These are phyloP conservation scores for Podarcis lilfordi DNA, from an alignment of 2,797 vertebrate genomes.

Conservation along the genomic window DNA sequence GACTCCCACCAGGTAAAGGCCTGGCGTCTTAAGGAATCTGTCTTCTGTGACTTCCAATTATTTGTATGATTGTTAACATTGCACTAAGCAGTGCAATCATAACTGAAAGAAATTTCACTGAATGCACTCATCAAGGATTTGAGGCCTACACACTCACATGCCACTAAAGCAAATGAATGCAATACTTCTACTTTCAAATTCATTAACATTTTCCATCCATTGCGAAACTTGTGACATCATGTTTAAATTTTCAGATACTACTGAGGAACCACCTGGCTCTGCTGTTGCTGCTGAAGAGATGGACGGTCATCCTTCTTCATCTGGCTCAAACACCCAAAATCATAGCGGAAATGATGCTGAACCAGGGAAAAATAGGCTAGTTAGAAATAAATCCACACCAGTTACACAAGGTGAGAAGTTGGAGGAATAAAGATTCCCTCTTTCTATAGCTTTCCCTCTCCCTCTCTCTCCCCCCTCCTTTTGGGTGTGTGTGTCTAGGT, in stretches of 20 bases:
- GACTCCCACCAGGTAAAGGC: not conserved
- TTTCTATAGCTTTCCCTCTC: not conserved
- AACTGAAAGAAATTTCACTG: not conserved
- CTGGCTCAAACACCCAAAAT: slow-evolving; percentile 81
- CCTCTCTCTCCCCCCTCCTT: too few species aligned
- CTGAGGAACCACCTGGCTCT: slow-evolving; percentile 80
- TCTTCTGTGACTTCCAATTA: not conserved
- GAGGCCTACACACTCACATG: not conserved
- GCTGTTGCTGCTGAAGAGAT: slow-evolving; percentile 80
- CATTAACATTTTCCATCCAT: not conserved
- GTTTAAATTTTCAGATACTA: slow-evolving; percentile 82
- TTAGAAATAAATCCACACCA: slow-evolving; percentile 83
- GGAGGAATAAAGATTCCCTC: not conserved
- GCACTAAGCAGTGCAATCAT: too few species aligned
- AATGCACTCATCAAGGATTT: not conserved
- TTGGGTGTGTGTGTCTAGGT: too few species aligned
- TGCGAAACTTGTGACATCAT: not conserved
- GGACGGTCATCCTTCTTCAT: slow-evolving; percentile 85
- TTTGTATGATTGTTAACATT: not conserved
- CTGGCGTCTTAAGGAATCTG: not conserved
- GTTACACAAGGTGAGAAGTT: slow-evolving; percentile 78
- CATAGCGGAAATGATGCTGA: slow-evolving; percentile 72
- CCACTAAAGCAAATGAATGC: not conserved
- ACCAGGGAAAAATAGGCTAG: slow-evolving; percentile 75
- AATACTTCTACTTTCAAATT: not conserved